Evolutionary conservation across 2,888 invertebrate genomes (phyloP), one percentile per base, ranked within the genome.

Genomic region (Pasiphila rectangulata): DNA sequence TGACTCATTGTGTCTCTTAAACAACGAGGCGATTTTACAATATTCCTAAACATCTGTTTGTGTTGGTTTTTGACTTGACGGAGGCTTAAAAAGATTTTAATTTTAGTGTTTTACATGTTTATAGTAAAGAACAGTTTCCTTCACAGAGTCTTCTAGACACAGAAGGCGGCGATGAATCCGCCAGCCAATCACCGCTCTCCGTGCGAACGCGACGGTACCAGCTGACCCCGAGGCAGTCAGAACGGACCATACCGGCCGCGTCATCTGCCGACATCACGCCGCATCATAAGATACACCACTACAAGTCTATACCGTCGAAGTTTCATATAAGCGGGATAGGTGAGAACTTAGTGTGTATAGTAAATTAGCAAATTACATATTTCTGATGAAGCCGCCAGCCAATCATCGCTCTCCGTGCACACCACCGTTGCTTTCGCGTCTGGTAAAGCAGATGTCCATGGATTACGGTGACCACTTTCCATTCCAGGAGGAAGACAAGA

Each of bases 201-300:
- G 95, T 94, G 24, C 90, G 95, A 3, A 93, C 94, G 39, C 93
- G 95, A 38, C 92, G 93, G 56, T 92, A 93, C 64, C 93, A 95
- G 30, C 79, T 96, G 16, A 96, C 96, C 0, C 95, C 96, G 27
- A 87, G 95, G n/a, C 95, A 95, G 60, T 96, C 96, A 25, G 96
- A 96, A 69, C 90, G 94, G 9, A 93, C 94, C 36, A 88, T 96
- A 20, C 67, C 90, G 71, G 66, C 85, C 57, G 70, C 91, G 75
- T 89, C 94, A 0, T 93, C 94, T 86, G 93, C 69, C 72, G 93
- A 82, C 86, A 80, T 95, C 52, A 95, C 95, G 0, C 95, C 95
- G 1, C 95, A 95, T 64, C 87, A 83, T 54, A 76, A 79, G 56
- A 75, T 83, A 55, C 69, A 83, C n/a, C 89, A 90, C 61, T 75